Conservation (phyloP, 2,888 invertebrate genomes). For the Buathra laborator region DNA sequence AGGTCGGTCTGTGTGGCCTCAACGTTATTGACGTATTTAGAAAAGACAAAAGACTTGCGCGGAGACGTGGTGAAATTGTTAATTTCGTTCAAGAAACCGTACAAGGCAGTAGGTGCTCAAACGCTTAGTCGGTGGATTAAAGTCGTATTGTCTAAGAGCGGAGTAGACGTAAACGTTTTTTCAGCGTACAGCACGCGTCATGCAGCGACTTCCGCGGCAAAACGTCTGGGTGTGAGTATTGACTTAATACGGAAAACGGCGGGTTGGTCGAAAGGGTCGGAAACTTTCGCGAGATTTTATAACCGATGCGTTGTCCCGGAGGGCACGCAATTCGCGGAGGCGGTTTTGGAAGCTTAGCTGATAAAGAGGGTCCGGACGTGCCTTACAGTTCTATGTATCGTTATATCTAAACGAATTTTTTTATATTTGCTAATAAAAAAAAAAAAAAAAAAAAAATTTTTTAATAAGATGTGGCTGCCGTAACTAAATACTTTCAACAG, state of each 20-base stretch:
- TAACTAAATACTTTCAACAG: no score
- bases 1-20: conserved; percentile 44
- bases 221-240: conserved; percentile 25
- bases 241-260: conserved; percentile 48
- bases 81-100: conserved; percentile 35
- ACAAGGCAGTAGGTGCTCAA: conserved; percentile 46
- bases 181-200: conserved; percentile 64
- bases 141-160: conserved; percentile 37
- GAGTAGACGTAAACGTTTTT: conserved; percentile 55
- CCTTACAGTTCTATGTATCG: no score
- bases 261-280: conserved; percentile 46
- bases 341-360: neutral
- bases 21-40: conserved; percentile 30
- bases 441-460: no score
- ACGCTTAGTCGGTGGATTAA: conserved; percentile 63
- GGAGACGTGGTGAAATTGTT: neutral
- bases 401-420: no score
- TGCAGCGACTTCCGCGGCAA: conserved; percentile 54
- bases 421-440: no score
- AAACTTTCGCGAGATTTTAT: conserved; percentile 47
- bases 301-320: conserved; percentile 3
- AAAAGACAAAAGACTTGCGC: conserved; percentile 7
- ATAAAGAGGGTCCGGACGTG: no score
- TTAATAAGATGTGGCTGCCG: no score
- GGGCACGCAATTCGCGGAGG: conserved; percentile 12